These are phyloP conservation scores for Drosophila pseudoananassae DNA, from an alignment of 1,140 invertebrate species.

Conservation along the genomic window DNA sequence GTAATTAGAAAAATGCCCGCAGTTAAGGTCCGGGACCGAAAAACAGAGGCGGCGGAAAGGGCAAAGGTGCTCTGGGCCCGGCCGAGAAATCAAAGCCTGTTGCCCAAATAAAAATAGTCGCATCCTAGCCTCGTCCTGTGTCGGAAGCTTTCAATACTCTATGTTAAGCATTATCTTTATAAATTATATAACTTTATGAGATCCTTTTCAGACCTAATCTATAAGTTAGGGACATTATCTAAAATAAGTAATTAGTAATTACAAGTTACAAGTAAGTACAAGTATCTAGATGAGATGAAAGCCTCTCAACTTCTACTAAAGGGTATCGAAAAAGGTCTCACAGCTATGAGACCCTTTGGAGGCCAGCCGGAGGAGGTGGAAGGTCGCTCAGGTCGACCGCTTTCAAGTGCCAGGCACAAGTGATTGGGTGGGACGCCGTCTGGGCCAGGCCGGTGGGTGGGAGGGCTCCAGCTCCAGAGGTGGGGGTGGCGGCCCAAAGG, in stretches of 20 bases:
- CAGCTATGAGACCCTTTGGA: not conserved
- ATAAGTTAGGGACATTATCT: too few relatives aligned
- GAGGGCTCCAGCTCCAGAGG: not conserved
- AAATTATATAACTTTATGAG: too few relatives aligned
- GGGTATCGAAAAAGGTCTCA: constrained; percentile 10
- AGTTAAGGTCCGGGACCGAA: constrained; percentile 34
- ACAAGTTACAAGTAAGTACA: too few relatives aligned
- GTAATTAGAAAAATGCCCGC: constrained; percentile 78
- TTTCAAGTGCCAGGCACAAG: constrained; percentile 49
- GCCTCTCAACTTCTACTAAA: not conserved
- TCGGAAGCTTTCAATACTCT: not conserved
- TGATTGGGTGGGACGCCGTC: constrained; percentile 29
- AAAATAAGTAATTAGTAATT: too few relatives aligned
- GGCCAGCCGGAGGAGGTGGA: not conserved
- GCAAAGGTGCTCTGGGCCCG: constrained; percentile 1
- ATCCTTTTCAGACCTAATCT: too few relatives aligned
- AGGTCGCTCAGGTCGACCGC: constrained; percentile 4
- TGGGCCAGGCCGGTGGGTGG: constrained; percentile 2
- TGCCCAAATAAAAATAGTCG: not conserved
- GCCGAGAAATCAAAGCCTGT: constrained; percentile 35
- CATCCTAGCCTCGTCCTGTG: not conserved
- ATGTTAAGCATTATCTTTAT: too few relatives aligned
- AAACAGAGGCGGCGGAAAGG: not conserved
- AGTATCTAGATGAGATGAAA: too few relatives aligned
- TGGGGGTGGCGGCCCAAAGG: constrained; percentile 34